Evolutionary conservation across 2,888 invertebrate genomes (phyloP), one percentile per base, ranked within the genome.

Genomic region (Apotomis turbidana): DNA sequence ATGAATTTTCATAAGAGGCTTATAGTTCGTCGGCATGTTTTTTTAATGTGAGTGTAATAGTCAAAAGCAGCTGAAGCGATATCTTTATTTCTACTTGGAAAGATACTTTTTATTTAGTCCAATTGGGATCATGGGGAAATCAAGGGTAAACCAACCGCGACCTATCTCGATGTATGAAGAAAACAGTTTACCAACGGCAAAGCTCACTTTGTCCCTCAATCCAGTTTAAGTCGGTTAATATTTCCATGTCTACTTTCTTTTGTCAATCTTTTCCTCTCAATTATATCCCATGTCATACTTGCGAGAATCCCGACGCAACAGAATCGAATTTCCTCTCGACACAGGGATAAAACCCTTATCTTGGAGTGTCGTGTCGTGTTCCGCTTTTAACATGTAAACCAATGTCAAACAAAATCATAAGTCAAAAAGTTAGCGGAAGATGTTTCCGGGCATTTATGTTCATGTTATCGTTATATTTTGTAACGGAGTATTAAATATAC

Each of bases 371-470:
- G 63, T 63, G 9, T 38, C 62, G 51, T 44, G 57, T 64, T 58
- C 51, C 63, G n/a, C 51, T 58, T 70, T 63, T 55, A 52, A 27
- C 27, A 59, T 70, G 54, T 66, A 52, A 51, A 59, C 38, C 38
- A 27, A 62, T 70, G 70, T 63, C 15, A 58, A 62, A 70, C 57
- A 70, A 27, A 62, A 57, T 63, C 52, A 59, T 70, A 70, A 70
- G 54, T 66, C 41, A 13, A 54, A 59, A 59, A 52, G 52, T 64
- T 59, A 3, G 5, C n/a, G 27, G 46, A 58, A 9, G 41, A n/a
- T 12, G 49, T 9, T 36, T 58, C 44, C 13, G 8, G 49, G 3
- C 9, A 49, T 10, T 9, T 12, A 9, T 9, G 41, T 6, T 6
- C 5, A 41, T 41, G 41, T 41, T 6, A 41, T 41, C 41, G 41